These are phyloP conservation scores for Carcina quercana DNA, from an alignment of 2,888 invertebrate species.

Conservation along the genomic window DNA sequence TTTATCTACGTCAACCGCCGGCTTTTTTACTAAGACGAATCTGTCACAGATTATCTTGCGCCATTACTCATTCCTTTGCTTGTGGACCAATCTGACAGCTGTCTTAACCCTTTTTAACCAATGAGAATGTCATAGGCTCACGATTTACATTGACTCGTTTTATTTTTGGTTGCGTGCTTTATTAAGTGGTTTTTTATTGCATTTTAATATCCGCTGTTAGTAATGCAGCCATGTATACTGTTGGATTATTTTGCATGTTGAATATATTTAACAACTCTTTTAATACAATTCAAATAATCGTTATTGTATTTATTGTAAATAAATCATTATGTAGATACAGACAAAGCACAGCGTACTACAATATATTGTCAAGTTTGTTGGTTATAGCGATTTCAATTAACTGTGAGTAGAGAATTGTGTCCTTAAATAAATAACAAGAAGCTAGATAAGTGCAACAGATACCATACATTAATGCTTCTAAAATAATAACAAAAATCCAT, in stretches of 20 bases:
- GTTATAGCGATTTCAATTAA: no score
- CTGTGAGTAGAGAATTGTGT: no score
- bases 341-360: no score
- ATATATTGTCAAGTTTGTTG: no score
- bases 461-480: no score
- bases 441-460: no score
- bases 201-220: slow-evolving; percentile 39
- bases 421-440: no score
- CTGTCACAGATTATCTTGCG: slow-evolving; percentile 69
- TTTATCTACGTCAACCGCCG: slow-evolving; percentile 67
- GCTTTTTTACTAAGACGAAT: slow-evolving; percentile 69
- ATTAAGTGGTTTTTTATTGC: slow-evolving; percentile 48
- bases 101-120: slow-evolving; percentile 73
- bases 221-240: slow-evolving; percentile 3
- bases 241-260: not conserved
- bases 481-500: no score
- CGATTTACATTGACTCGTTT: slow-evolving; percentile 49
- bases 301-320: not conserved
- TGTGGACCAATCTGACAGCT: slow-evolving; percentile 66
- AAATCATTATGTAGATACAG: no score
- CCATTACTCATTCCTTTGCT: slow-evolving; percentile 67
- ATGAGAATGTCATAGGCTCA: slow-evolving; percentile 65
- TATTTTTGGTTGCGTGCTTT: slow-evolving; percentile 35
- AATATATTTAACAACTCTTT: no score
- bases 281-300: not conserved